phyloP scores from a whole-genome alignment of 2,888 invertebrate species.

The Ditylenchus weischeri region DNA sequence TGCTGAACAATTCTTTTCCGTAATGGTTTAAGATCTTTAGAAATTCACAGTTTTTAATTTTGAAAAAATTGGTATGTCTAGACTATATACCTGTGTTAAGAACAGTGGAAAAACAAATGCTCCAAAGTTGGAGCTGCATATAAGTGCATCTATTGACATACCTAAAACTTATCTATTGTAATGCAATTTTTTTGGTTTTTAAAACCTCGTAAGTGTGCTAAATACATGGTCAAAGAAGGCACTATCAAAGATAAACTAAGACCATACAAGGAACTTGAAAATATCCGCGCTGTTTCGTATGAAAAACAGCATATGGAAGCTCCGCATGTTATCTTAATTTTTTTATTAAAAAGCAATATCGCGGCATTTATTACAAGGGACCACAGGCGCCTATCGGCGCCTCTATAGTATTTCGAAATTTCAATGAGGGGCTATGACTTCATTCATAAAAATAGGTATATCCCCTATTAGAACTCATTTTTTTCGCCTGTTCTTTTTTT shows the following conservation, averaged over 20 bases:
- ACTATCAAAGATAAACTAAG: conserved; percentile 28
- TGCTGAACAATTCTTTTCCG: conserved; percentile 41
- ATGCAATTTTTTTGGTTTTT: background rate
- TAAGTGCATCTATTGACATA: conserved; percentile 29
- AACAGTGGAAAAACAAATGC: conserved; percentile 40
- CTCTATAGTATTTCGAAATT: no score
- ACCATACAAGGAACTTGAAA: conserved; percentile 20
- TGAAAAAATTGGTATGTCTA: background rate
- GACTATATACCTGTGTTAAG: conserved; percentile 29
- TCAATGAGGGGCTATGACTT: no score
- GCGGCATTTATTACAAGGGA: no score
- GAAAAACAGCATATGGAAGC: conserved; percentile 25
- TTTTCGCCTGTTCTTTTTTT: no score
- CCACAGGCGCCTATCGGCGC: no score
- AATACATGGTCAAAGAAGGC: conserved; percentile 18
- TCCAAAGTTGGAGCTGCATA: conserved; percentile 42
- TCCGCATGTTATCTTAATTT: conserved; percentile 20
- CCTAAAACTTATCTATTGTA: conserved; percentile 25
- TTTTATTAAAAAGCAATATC: conserved; percentile 3
- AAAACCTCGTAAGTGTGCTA: conserved; percentile 18
- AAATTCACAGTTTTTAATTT: background rate
- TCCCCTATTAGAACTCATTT: no score
- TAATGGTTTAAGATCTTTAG: conserved; percentile 25
- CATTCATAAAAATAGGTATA: no score
- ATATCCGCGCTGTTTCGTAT: conserved; percentile 12